A percentile compares a stretch with the other conserved stretches of the same genome.
These are phyloP conservation scores for Aplysia californica DNA, from an alignment of 1,140 invertebrate species.

Conservation along the genomic window DNA sequence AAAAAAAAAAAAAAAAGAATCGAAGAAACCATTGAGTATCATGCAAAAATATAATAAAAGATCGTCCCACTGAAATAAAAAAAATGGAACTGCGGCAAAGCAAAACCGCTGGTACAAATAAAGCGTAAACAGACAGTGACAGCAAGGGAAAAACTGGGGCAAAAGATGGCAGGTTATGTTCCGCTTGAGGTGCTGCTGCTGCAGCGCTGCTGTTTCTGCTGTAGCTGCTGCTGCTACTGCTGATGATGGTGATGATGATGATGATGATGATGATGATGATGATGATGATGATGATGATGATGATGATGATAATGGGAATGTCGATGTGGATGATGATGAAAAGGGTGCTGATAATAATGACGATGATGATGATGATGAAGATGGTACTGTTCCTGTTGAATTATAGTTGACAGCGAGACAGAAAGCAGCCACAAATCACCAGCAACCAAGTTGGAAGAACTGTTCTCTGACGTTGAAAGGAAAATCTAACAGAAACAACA, in stretches of 20 bases:
- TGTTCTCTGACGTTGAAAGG: too few species aligned
- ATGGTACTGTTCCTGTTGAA: too few species aligned
- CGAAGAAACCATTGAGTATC: neutral
- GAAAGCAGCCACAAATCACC: too few species aligned
- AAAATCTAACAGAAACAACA: too few species aligned
- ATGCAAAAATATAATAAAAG: neutral
- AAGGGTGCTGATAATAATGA: neutral
- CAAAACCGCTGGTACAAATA: neutral
- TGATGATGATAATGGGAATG: neutral
- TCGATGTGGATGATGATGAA: neutral
- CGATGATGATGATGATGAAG: neutral
- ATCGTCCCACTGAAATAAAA: neutral
- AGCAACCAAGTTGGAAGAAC: too few species aligned
- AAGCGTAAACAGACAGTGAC: neutral
- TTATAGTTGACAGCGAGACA: too few species aligned
- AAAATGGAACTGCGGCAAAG: neutral
- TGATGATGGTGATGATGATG: neutral
- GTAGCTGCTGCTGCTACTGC: too few species aligned
- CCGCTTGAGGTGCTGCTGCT: too few species aligned
- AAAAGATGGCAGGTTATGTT: neutral
- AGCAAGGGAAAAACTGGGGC: neutral
- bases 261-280: neutral
- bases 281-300: slow-evolving; percentile 1
- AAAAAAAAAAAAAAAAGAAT: neutral
- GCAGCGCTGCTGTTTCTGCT: too few species aligned